Evolutionary conservation across 2,113 vertebrate genomes (phyloP).

Genomic region (Acanthochromis polyacanthus): DNA sequence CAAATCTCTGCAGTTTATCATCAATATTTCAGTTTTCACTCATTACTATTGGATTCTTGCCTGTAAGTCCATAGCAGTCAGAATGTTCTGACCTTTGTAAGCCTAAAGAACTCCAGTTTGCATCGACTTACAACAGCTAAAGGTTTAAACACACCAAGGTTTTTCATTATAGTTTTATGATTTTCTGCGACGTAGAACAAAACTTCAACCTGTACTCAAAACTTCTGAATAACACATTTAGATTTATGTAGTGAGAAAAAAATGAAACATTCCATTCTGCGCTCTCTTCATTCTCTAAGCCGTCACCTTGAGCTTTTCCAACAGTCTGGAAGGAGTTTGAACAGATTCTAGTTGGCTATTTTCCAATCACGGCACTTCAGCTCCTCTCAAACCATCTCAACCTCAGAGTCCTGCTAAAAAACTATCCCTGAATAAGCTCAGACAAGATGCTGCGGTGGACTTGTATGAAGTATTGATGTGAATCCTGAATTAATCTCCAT

Average conservation of each 20-base stretch:
- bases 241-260: neutral
- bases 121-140: neutral
- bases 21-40: neutral
- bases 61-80: neutral
- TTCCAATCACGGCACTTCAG: neutral
- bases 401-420: neutral
- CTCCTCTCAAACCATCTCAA: neutral
- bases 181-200: no score
- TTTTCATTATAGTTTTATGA: no score
- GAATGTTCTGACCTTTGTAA: neutral
- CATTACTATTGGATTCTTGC: slow-evolving; percentile 12
- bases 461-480: neutral
- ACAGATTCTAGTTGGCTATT: neutral
- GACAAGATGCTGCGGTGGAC: neutral
- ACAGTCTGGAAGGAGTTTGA: neutral
- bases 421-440: no score
- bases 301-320: neutral
- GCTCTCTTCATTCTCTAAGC: neutral
- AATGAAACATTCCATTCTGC: neutral
- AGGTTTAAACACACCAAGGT: neutral
- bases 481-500: no score
- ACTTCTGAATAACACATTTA: neutral
- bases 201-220: no score
- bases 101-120: no score
- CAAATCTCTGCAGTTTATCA: slow-evolving; percentile 13